A percentile compares a stretch with the other conserved stretches of the same genome.
These are phyloP conservation scores for Ommatoiulus sabulosus DNA, from an alignment of 2,888 invertebrate genomes.

Conservation along the genomic window DNA sequence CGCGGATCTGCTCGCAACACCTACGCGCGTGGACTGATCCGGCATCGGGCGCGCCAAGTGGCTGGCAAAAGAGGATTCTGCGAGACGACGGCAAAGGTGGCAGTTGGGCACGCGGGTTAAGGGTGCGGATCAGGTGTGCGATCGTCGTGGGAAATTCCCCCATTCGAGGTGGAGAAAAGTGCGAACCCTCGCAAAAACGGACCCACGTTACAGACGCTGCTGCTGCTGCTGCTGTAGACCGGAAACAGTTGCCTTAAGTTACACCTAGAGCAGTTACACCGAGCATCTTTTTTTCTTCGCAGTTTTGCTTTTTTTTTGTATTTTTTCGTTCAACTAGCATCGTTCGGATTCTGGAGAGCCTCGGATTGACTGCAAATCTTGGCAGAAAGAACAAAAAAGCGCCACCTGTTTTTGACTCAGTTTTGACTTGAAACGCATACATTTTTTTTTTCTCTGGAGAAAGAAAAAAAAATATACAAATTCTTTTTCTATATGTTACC, in stretches of 20 bases:
- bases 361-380: neutral
- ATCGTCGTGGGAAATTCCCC: slow-evolving; percentile 29
- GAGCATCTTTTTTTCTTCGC: neutral
- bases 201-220: too few relatives aligned
- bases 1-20: neutral
- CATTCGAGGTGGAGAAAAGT: neutral
- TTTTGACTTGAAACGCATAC: neutral
- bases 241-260: neutral
- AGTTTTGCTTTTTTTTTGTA: neutral
- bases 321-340: neutral
- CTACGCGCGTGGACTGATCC: slow-evolving; percentile 26
- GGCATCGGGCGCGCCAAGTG: neutral
- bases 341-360: neutral
- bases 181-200: neutral
- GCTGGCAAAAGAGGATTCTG: neutral
- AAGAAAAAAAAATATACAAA: neutral
- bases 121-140: slow-evolving; percentile 19
- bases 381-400: neutral
- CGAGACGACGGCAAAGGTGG: slow-evolving; percentile 17
- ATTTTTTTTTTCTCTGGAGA: neutral
- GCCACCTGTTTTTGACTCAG: neutral
- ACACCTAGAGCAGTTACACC: neutral
- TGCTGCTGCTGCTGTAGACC: neutral
- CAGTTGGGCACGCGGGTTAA: neutral
- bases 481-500: neutral